Conservation (phyloP, 92 coral and sea anemone genomes). For the Bergia puertoricense region DNA sequence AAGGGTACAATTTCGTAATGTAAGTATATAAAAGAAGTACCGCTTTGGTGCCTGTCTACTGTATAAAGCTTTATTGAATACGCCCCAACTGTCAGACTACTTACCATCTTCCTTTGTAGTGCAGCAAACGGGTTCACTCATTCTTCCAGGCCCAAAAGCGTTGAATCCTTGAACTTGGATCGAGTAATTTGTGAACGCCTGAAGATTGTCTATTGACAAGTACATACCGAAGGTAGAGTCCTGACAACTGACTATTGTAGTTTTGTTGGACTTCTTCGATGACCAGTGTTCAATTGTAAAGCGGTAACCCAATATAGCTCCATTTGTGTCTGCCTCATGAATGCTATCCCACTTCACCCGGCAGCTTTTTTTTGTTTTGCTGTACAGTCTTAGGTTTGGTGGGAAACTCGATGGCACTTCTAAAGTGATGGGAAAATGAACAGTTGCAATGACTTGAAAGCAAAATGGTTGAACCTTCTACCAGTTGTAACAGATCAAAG, state of each 20-base stretch:
- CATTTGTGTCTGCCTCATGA: neutral
- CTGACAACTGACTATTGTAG: neutral
- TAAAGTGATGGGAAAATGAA: neutral
- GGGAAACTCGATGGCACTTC: slow-evolving; percentile 26
- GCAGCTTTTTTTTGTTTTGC: neutral
- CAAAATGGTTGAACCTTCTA: neutral
- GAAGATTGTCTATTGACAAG: neutral
- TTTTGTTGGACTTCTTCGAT: neutral
- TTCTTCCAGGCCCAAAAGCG: slow-evolving; percentile 19
- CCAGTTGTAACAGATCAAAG: neutral
- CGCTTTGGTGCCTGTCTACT: no score
- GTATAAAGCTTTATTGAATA: no score
- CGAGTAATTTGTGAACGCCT: slow-evolving; percentile 29
- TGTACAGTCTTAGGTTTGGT: neutral
- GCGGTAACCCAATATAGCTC: slow-evolving; percentile 9
- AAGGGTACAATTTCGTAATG: no score
- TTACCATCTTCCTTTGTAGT: slow-evolving; percentile 25
- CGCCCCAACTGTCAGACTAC: neutral
- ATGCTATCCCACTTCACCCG: neutral
- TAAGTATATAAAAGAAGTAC: no score
- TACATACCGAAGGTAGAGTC: neutral
- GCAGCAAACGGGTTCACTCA: neutral
- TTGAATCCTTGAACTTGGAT: slow-evolving; percentile 33
- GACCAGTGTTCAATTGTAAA: slow-evolving; percentile 3
- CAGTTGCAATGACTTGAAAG: neutral